Evolutionary conservation across 2,797 vertebrate species (phyloP).

Genomic region (Takifugu rubripes): DNA sequence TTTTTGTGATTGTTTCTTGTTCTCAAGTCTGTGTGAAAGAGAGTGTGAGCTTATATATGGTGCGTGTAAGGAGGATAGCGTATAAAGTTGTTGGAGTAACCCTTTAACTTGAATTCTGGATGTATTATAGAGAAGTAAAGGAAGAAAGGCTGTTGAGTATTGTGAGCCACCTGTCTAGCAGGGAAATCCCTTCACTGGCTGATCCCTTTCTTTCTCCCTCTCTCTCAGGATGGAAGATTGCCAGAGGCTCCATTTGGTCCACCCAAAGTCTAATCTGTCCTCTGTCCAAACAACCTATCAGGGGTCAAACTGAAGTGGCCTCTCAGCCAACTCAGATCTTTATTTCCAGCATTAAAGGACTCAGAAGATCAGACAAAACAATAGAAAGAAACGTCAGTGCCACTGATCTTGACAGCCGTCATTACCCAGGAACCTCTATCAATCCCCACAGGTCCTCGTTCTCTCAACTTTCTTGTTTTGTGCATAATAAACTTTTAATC

Average conservation of each 20-base stretch:
- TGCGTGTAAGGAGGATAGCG: no score
- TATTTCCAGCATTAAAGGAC: slow-evolving; percentile 17
- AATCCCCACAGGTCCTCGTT: neutral
- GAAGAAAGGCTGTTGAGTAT: neutral
- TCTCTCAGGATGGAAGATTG: slow-evolving; percentile 19
- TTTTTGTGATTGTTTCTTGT: no score
- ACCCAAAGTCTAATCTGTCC: slow-evolving; percentile 52
- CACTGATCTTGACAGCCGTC: no score
- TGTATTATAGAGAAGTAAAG: no score
- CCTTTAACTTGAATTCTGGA: no score
- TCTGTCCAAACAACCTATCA: slow-evolving; percentile 49
- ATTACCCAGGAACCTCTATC: neutral
- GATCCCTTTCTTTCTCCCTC: slow-evolving; percentile 19
- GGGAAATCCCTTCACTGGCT: slow-evolving; percentile 39
- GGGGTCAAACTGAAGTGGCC: slow-evolving; percentile 41
- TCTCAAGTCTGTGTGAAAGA: no score
- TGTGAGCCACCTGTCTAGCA: slow-evolving; percentile 29
- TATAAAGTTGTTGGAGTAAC: no score
- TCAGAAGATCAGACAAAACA: slow-evolving; percentile 28
- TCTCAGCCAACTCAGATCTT: slow-evolving; percentile 9
- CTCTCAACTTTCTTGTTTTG: neutral
- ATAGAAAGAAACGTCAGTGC: no score
- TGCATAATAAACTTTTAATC: no score
- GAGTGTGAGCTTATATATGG: no score
- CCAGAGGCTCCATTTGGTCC: slow-evolving; percentile 48